A percentile compares a stretch with the other conserved stretches of the same genome.
phyloP scores from a whole-genome alignment of 2,797 vertebrate species.

The Malacoctenus gilli region DNA sequence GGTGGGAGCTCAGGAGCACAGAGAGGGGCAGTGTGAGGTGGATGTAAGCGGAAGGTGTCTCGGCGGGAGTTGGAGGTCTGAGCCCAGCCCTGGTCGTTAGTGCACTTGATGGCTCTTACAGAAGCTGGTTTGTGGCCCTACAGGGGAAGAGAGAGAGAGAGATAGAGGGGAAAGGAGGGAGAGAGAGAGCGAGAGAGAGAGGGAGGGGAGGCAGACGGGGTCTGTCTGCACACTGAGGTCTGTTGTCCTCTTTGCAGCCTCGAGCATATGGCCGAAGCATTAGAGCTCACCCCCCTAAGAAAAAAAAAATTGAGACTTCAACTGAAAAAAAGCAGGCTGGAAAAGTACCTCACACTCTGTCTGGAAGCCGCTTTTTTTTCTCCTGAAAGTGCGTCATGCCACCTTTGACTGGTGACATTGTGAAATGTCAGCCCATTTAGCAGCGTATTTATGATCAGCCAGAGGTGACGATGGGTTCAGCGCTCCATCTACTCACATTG shows the following conservation, averaged over 20 bases:
- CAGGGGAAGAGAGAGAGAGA: slow-evolving; percentile 66
- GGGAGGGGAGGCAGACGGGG: slow-evolving; percentile 50
- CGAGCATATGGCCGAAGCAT: slow-evolving; percentile 79
- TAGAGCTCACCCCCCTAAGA: slow-evolving; percentile 52
- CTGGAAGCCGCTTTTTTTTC: slow-evolving; percentile 68
- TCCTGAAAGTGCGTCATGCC: slow-evolving; percentile 65
- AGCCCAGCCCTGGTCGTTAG: slow-evolving; percentile 58
- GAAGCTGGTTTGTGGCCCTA: slow-evolving; percentile 76
- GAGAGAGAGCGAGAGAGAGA: slow-evolving; percentile 22
- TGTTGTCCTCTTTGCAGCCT: slow-evolving; percentile 74
- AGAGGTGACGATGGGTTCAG: slow-evolving; percentile 37
- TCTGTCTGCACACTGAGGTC: slow-evolving; percentile 76
- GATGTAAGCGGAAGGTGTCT: slow-evolving; percentile 68
- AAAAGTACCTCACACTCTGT: slow-evolving; percentile 73
- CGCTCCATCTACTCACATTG: neutral
- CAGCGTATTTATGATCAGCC: slow-evolving; percentile 42
- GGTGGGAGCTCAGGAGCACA: slow-evolving; percentile 50
- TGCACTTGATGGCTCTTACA: slow-evolving; percentile 74
- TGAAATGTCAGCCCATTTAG: slow-evolving; percentile 53
- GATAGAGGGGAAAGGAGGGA: slow-evolving; percentile 34
- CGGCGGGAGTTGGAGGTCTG: slow-evolving; percentile 45
- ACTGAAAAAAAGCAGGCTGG: slow-evolving; percentile 63
- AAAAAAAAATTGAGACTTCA: slow-evolving; percentile 49
- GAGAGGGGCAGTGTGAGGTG: slow-evolving; percentile 71
- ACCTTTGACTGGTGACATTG: slow-evolving; percentile 65